These are phyloP conservation scores for Andrena dorsata DNA, from an alignment of 2,888 invertebrate genomes.

Conservation along the genomic window DNA sequence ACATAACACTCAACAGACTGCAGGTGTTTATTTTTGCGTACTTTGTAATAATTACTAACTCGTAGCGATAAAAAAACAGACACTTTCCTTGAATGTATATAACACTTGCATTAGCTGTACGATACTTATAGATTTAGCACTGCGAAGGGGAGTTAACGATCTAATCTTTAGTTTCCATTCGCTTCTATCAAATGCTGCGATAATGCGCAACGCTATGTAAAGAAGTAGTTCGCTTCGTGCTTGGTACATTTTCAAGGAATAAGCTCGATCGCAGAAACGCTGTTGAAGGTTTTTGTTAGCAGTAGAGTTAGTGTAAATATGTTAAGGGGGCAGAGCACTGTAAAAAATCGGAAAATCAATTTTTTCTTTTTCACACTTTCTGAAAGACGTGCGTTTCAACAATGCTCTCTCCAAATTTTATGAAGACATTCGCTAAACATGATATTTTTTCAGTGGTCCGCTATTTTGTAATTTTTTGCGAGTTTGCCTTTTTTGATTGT, in stretches of 20 bases:
- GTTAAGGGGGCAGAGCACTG: no score
- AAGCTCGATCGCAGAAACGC: not conserved
- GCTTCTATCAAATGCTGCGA: conserved; percentile 9
- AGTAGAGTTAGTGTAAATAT: not conserved
- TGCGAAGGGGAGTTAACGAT: not conserved
- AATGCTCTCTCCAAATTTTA: no score
- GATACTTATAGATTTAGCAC: not conserved
- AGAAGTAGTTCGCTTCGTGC: not conserved
- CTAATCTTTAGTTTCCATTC: not conserved
- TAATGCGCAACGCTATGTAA: not conserved
- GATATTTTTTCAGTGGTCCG: no score
- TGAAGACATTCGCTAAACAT: no score
- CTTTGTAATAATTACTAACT: conserved; percentile 39
- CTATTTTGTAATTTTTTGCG: no score
- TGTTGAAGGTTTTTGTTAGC: not conserved
- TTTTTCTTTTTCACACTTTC: no score
- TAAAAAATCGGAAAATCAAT: no score
- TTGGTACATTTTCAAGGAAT: not conserved
- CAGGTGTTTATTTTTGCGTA: conserved; percentile 77
- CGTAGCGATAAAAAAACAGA: not conserved
- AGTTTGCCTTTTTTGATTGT: no score
- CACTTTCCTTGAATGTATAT: not conserved
- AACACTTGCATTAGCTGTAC: not conserved
- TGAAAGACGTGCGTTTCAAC: no score
- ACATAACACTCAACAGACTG: conserved; percentile 77